Percentiles rank a stretch among this genome's conserved stretches.
These are phyloP conservation scores for Poicephalus meyeri DNA, from an alignment of 2,113 vertebrate genomes.

Conservation along the genomic window DNA sequence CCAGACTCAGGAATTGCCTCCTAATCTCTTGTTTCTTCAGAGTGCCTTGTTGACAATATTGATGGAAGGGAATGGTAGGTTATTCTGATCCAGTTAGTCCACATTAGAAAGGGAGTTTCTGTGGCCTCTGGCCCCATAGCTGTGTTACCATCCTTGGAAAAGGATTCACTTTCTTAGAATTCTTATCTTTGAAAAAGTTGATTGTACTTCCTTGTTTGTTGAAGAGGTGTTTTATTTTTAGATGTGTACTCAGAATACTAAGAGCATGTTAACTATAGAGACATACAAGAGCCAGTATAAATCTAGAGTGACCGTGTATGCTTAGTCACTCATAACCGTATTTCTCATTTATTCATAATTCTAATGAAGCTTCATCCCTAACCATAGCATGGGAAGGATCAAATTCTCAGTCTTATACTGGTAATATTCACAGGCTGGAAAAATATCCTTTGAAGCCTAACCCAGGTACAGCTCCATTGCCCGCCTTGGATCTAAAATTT, in stretches of 20 bases:
- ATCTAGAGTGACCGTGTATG: not conserved
- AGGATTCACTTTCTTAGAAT: not conserved
- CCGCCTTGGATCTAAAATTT: not conserved
- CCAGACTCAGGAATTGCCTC: not conserved
- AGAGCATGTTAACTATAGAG: not conserved
- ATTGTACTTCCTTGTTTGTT: not conserved
- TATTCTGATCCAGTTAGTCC: not conserved
- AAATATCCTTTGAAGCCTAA: not conserved
- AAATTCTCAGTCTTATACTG: not conserved
- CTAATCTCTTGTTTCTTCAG: not conserved
- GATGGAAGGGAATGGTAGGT: not conserved
- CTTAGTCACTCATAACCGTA: not conserved
- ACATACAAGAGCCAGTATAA: not conserved
- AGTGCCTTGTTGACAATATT: not conserved
- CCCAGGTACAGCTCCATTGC: not conserved
- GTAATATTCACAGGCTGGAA: not conserved
- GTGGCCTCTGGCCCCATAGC: not conserved
- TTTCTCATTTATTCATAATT: not conserved
- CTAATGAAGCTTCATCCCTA: not conserved
- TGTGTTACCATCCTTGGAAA: not conserved
- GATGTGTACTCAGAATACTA: not conserved
- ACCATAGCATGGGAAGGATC: not conserved
- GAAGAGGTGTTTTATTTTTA: not conserved
- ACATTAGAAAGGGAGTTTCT: not conserved
- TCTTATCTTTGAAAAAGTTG: not conserved